These are phyloP conservation scores for Podarcis raffonei DNA, from an alignment of 2,113 vertebrate species.

Conservation along the genomic window DNA sequence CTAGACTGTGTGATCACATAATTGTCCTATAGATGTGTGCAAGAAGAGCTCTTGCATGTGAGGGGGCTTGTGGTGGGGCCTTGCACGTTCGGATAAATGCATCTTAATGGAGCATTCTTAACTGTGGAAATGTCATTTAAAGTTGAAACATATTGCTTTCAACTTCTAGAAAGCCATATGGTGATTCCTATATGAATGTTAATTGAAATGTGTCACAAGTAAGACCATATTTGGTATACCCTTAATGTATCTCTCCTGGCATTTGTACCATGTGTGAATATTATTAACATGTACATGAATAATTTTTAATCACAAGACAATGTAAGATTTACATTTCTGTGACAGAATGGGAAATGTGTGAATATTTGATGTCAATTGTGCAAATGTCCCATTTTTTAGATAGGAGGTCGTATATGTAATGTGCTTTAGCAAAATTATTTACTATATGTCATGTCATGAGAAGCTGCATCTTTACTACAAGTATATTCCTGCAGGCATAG, in stretches of 20 bases:
- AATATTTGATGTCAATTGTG: neutral
- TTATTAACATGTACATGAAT: neutral
- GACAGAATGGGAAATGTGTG: neutral
- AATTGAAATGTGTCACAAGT: neutral
- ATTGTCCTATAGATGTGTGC: neutral
- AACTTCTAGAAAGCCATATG: neutral
- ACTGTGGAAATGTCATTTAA: neutral
- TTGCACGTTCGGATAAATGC: too few species aligned
- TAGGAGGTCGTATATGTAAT: neutral
- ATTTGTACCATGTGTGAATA: neutral
- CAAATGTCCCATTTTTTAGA: neutral
- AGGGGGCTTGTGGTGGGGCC: too few species aligned
- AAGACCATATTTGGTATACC: neutral
- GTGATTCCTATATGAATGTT: neutral
- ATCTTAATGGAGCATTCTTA: neutral
- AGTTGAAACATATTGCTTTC: neutral
- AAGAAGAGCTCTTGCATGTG: neutral
- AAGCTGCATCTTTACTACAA: neutral
- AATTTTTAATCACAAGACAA: neutral
- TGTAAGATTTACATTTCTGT: neutral
- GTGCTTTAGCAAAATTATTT: neutral
- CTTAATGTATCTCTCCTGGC: neutral
- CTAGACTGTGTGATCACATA: neutral
- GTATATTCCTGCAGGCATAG: neutral
- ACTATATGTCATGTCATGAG: neutral